phyloP scores from a whole-genome alignment of 2,888 invertebrate genomes.

The Geophilus truncorum region DNA sequence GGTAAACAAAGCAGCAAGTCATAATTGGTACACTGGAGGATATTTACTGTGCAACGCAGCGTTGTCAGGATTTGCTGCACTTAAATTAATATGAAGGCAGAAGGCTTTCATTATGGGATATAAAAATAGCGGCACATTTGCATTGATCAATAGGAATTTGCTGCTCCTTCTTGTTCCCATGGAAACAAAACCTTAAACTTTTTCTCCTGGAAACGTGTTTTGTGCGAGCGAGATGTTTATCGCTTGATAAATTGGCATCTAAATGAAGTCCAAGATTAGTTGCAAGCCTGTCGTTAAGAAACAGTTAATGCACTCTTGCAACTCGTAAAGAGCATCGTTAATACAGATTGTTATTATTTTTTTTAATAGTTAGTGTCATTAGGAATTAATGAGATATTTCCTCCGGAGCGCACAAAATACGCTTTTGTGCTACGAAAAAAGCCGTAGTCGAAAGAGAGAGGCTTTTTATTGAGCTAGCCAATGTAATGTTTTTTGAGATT shows the following conservation, averaged over 20 bases:
- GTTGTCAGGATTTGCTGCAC: not conserved
- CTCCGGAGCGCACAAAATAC: not conserved
- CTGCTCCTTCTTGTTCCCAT: not conserved
- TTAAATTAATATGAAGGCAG: not conserved
- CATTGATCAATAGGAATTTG: constrained; percentile 11
- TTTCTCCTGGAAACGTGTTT: not conserved
- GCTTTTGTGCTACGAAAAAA: too few species aligned
- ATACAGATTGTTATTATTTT: not conserved
- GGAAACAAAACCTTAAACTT: not conserved
- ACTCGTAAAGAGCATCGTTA: not conserved
- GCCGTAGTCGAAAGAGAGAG: not conserved
- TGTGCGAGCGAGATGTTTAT: not conserved
- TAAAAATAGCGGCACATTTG: not conserved
- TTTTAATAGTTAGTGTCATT: not conserved
- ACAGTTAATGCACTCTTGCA: not conserved
- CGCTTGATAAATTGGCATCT: not conserved
- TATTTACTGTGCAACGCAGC: not conserved
- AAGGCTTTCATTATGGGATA: not conserved
- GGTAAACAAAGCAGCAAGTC: too few species aligned
- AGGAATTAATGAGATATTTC: not conserved
- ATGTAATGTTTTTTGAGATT: not conserved
- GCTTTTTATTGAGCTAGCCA: not conserved
- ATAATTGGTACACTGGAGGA: too few species aligned
- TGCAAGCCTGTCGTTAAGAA: too few species aligned
- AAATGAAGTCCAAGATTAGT: not conserved